Base-by-base conservation (phyloP, 2,113 vertebrate genomes). In the Oreochromis niloticus region DNA sequence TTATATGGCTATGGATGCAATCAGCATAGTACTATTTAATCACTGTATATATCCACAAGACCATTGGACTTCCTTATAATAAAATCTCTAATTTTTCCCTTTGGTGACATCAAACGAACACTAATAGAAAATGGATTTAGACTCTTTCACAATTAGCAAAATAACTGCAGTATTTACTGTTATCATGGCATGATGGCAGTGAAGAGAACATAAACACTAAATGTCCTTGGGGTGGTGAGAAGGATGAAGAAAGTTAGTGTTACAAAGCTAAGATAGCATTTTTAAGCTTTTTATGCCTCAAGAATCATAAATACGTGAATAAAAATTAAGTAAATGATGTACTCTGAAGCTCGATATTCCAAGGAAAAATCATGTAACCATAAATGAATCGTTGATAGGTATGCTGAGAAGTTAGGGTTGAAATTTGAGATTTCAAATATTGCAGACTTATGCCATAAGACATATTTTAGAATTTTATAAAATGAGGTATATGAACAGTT, bases 371-470 rank as follows among this genome's bases (percentile, higher is more conserved):
- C 2, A 50, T 50, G 7, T 8, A 50, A 50, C 12, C 0, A 0
- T 4, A 36, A 36, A 63, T 63, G 1, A 36, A n/a, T 36, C 9
- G 5, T 63, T 36, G 1, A 63, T 36, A 63, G 9, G 32, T 63
- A 0, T 63, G 32, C 9, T 63, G 9, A 36, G 59, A 63, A 63
- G 11, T 63, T 10, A 63, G 16, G 9, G 3, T 19, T 63, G 30
- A 34, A 63, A 63, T 36, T 5, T 63, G 59, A 6, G 16, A 34
- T 34, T 16, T 59, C 56, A 59, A 3, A 34, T 39, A 0, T 36
- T n/a, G 10, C 61, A 3, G 19, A 66, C 0, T 66, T 66, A 0
- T 66, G 2, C 6, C 61, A 39, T 0, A 39, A 0, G 61, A 4
- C 6, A 39, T 68, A 68, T 68, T 39, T 30, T 61, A 34, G 57